A percentile compares a stretch with the other conserved stretches of the same genome.
Conservation (phyloP, 1,140 invertebrate species). For the Bombyx mandarina region DNA sequence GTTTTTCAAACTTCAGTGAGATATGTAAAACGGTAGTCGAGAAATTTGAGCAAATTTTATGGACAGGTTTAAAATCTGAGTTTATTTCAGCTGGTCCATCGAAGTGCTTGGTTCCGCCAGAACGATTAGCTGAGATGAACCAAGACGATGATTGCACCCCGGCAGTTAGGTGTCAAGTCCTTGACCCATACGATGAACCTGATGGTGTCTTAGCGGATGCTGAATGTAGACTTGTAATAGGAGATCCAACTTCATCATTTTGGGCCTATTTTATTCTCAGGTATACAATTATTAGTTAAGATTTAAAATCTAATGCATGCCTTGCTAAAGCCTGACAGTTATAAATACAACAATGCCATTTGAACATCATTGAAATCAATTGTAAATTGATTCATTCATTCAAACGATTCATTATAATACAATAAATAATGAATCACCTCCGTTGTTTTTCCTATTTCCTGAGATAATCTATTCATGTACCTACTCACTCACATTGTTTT, state of each 20-base stretch:
- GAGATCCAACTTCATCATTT: constrained; percentile 77
- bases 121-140: constrained; percentile 26
- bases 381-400: no score
- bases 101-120: constrained; percentile 37
- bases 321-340: not conserved
- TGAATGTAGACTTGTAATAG: constrained; percentile 74
- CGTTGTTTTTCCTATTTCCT: no score
- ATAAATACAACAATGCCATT: not conserved
- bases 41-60: no score
- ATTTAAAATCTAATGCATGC: not conserved
- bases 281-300: constrained; percentile 16
- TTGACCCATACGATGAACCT: constrained; percentile 76
- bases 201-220: constrained; percentile 76
- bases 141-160: constrained; percentile 52
- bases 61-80: not conserved
- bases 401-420: constrained; percentile 2
- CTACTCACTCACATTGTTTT: no score
- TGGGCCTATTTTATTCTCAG: constrained; percentile 79
- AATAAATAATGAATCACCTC: constrained; percentile 5
- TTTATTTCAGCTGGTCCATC: constrained; percentile 32
- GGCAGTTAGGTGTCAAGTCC: constrained; percentile 77
- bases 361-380: no score
- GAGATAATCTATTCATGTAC: no score
- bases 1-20: no score
- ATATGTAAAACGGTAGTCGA: no score